A percentile compares a stretch with the other conserved stretches of the same genome.
These are phyloP conservation scores for Orthosia gothica DNA, from an alignment of 2,888 invertebrate species.

Conservation along the genomic window DNA sequence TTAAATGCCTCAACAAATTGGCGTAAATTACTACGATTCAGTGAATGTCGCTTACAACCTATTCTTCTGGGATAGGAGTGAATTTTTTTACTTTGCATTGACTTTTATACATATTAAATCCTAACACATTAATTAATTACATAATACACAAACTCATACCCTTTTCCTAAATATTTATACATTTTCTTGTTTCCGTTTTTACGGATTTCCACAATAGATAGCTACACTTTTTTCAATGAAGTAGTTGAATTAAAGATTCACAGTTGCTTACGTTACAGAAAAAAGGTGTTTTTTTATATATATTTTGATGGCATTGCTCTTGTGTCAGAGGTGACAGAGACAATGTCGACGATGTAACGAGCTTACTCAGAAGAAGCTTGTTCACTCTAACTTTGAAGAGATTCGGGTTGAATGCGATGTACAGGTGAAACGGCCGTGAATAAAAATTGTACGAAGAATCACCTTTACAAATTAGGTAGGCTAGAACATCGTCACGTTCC, in stretches of 20 bases:
- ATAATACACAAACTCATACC: too few relatives aligned
- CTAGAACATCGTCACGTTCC: background rate
- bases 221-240: background rate
- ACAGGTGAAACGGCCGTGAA: background rate
- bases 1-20: slow-evolving; percentile 63
- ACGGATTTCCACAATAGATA: too few relatives aligned
- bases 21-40: slow-evolving; percentile 62
- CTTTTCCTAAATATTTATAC: too few relatives aligned
- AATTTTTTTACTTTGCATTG: background rate
- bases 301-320: too few relatives aligned
- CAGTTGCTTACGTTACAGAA: background rate
- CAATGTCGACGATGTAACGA: too few relatives aligned
- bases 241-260: background rate
- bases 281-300: background rate
- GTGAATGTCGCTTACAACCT: slow-evolving; percentile 38
- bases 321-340: too few relatives aligned
- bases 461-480: background rate
- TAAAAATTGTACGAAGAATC: background rate
- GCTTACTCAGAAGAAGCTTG: too few relatives aligned
- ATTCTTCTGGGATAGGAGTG: slow-evolving; percentile 13
- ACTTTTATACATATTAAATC: background rate
- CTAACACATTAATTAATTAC: too few relatives aligned
- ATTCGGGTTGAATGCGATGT: too few relatives aligned
- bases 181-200: too few relatives aligned
- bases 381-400: too few relatives aligned